A percentile compares a stretch with the other conserved stretches of the same genome.
Evolutionary conservation across 2,797 vertebrate genomes (phyloP).

Genomic region (Oreochromis grahami): DNA sequence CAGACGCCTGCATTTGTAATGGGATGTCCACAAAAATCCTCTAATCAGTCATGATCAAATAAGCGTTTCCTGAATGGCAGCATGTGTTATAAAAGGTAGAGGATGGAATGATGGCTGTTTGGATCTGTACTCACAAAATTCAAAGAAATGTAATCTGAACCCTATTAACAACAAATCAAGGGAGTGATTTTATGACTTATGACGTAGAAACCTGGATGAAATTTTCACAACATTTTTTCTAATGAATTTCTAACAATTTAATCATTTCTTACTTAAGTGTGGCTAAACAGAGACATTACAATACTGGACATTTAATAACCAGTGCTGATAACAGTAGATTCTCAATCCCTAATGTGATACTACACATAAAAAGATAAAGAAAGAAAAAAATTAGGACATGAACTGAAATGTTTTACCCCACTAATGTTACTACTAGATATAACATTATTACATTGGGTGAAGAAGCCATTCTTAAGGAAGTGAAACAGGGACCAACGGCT

Average conservation of each 20-base stretch:
- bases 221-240: not conserved
- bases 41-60: not conserved
- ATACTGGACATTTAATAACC: not conserved
- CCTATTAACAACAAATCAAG: not conserved
- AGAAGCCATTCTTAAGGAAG: not conserved
- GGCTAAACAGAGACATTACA: not conserved
- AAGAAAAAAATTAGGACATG: accelerated
- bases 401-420: not conserved
- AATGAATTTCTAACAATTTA: not conserved
- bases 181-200: not conserved
- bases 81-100: not conserved
- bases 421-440: not conserved
- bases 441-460: not conserved
- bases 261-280: not conserved
- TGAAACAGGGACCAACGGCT: not conserved
- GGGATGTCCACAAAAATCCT: conserved; percentile 1
- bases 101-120: not conserved
- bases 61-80: not conserved
- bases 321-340: not conserved
- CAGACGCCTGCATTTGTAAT: conserved; percentile 1
- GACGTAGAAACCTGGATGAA: accelerated
- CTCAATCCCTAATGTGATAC: accelerated
- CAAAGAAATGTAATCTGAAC: not conserved
- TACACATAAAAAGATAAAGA: not conserved
- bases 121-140: not conserved